Conservation (phyloP, 1,140 invertebrate genomes). For the Magallana gigas region DNA sequence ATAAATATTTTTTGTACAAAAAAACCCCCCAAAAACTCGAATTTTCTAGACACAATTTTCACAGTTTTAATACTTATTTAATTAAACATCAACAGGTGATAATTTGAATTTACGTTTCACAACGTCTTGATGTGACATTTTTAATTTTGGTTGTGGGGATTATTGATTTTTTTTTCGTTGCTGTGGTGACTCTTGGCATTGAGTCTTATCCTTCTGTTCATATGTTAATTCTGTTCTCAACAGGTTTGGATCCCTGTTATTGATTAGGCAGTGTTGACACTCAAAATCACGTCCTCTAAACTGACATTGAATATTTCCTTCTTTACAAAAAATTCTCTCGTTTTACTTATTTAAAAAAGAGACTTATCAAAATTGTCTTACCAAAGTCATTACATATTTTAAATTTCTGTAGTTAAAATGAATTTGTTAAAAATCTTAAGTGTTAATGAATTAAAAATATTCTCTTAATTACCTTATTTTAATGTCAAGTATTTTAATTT, state of each 20-base stretch:
- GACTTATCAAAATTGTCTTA: too few species aligned
- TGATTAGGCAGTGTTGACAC: conserved; percentile 18
- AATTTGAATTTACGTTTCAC: conserved; percentile 1
- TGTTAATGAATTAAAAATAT: too few species aligned
- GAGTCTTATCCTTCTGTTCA: conserved; percentile 30
- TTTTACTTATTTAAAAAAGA: too few species aligned
- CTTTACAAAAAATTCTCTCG: too few species aligned
- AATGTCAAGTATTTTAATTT: too few species aligned
- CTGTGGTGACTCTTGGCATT: conserved; percentile 30
- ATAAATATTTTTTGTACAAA: neutral
- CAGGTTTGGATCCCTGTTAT: conserved; percentile 20
- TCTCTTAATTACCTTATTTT: too few species aligned
- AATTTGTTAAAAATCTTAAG: too few species aligned
- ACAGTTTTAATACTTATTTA: neutral
- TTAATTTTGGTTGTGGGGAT: conserved; percentile 23
- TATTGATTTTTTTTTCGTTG: conserved; percentile 38
- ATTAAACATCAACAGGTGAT: conserved; percentile 29
- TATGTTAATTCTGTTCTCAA: conserved; percentile 32
- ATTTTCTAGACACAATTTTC: neutral
- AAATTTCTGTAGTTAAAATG: too few species aligned
- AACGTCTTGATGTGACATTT: conserved; percentile 33
- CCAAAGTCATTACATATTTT: too few species aligned
- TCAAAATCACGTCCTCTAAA: conserved; percentile 17
- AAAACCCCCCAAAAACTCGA: too few species aligned
- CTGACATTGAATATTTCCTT: neutral